Percentiles rank a stretch among this genome's conserved stretches.
Evolutionary conservation across 1,140 invertebrate species (phyloP).

Genomic region (Aethina tumida): DNA sequence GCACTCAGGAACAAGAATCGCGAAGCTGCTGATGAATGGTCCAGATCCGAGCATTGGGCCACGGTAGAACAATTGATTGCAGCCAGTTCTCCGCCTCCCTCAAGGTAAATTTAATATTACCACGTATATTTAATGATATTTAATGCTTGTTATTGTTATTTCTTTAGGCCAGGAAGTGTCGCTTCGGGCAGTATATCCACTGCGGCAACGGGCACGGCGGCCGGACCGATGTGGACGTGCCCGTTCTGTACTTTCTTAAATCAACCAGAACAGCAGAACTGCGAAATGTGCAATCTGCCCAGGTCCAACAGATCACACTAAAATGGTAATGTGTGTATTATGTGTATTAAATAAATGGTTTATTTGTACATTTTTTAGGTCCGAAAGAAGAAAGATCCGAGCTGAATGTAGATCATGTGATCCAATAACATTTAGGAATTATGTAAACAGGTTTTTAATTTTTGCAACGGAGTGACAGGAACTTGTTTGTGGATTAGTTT

Average conservation of each 20-base stretch:
- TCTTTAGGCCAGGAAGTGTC: slow-evolving; percentile 33
- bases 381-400: too few relatives aligned
- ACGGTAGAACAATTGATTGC: slow-evolving; percentile 80
- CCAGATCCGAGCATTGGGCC: slow-evolving; percentile 68
- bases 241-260: slow-evolving; percentile 90
- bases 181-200: slow-evolving; percentile 29
- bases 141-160: slow-evolving; percentile 3
- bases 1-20: slow-evolving; percentile 63
- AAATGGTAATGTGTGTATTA: too few relatives aligned
- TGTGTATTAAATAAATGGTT: too few relatives aligned
- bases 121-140: neutral
- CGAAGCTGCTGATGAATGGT: slow-evolving; percentile 64
- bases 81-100: slow-evolving; percentile 45
- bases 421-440: too few relatives aligned
- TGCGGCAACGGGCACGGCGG: slow-evolving; percentile 28
- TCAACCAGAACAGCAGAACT: slow-evolving; percentile 54
- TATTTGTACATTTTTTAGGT: too few relatives aligned
- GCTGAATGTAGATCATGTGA: too few relatives aligned
- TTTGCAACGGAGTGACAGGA: too few relatives aligned
- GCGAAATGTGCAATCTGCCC: slow-evolving; percentile 90
- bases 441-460: too few relatives aligned
- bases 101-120: slow-evolving; percentile 26
- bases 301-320: too few relatives aligned
- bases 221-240: slow-evolving; percentile 71
- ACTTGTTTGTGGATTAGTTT: too few relatives aligned